Conservation (phyloP, 2,888 invertebrate species). For the Hypomecis punctinalis region DNA sequence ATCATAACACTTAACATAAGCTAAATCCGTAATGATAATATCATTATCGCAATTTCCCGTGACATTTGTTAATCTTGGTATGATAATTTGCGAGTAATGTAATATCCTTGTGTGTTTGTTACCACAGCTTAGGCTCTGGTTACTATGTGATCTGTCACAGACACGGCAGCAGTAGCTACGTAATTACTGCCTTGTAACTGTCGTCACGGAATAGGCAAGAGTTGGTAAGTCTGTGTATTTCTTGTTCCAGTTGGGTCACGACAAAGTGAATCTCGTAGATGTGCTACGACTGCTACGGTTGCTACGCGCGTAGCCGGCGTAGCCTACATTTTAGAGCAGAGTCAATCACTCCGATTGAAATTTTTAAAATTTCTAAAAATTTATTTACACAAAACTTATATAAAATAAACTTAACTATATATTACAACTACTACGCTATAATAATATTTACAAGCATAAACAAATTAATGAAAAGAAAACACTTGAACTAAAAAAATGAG, state of each 20-base stretch:
- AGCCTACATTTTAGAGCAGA: background rate
- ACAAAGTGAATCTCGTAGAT: background rate
- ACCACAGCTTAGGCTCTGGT: background rate
- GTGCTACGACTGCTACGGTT: background rate
- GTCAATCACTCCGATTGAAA: too few relatives aligned
- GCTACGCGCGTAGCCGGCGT: background rate
- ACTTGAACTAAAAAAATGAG: too few relatives aligned
- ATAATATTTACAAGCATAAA: too few relatives aligned
- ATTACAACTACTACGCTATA: too few relatives aligned
- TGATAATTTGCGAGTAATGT: constrained; percentile 10
- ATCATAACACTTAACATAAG: background rate
- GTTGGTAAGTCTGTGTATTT: background rate
- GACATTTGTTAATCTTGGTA: constrained; percentile 5
- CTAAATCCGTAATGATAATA: background rate
- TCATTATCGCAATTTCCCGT: background rate
- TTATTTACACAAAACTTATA: too few relatives aligned
- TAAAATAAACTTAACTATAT: too few relatives aligned
- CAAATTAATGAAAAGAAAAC: too few relatives aligned
- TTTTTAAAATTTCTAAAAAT: too few relatives aligned
- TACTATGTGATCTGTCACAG: background rate
- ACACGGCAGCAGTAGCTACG: background rate
- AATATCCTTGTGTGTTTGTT: constrained; percentile 1
- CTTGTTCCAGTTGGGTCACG: background rate
- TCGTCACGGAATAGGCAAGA: background rate
- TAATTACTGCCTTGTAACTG: background rate